A percentile compares a stretch with the other conserved stretches of the same genome.
phyloP scores from a whole-genome alignment of 2,888 invertebrate species.

The Pachycephus smyrnensis region DNA sequence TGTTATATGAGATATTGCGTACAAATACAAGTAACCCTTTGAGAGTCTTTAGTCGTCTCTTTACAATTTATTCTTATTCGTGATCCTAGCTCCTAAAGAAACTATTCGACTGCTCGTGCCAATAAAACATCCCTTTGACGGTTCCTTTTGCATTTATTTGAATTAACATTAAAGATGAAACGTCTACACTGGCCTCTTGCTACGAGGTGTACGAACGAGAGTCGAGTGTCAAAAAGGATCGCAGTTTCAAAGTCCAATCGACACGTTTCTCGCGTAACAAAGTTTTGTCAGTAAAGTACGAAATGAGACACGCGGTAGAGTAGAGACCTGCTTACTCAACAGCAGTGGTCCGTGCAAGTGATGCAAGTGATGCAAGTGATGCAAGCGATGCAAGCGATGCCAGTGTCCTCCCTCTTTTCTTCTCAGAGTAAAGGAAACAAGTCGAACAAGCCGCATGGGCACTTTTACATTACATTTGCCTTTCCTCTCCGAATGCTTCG shows the following conservation, averaged over 20 bases:
- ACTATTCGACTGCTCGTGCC: neutral
- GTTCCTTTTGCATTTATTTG: neutral
- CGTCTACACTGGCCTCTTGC: neutral
- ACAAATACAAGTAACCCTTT: conserved; percentile 54
- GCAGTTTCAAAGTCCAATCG: neutral
- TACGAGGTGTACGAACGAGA: too few species aligned
- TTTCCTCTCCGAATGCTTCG: neutral
- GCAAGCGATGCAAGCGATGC: too few species aligned
- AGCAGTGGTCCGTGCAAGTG: too few species aligned
- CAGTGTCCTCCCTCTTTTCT: too few species aligned
- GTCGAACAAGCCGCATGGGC: neutral
- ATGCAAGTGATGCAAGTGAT: too few species aligned
- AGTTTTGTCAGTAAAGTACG: neutral
- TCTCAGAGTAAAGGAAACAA: too few species aligned
- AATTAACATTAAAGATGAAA: neutral
- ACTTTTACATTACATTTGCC: neutral
- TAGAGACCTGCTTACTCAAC: neutral
- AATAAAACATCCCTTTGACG: neutral
- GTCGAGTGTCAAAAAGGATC: too few species aligned
- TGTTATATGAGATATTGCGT: conserved; percentile 54
- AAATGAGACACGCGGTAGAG: too few species aligned
- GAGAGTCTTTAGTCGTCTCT: neutral
- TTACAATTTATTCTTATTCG: neutral
- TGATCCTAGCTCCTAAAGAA: neutral
- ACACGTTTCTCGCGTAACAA: neutral